phyloP scores from a whole-genome alignment of 2,888 invertebrate genomes.

The Tetragnatha montana region DNA sequence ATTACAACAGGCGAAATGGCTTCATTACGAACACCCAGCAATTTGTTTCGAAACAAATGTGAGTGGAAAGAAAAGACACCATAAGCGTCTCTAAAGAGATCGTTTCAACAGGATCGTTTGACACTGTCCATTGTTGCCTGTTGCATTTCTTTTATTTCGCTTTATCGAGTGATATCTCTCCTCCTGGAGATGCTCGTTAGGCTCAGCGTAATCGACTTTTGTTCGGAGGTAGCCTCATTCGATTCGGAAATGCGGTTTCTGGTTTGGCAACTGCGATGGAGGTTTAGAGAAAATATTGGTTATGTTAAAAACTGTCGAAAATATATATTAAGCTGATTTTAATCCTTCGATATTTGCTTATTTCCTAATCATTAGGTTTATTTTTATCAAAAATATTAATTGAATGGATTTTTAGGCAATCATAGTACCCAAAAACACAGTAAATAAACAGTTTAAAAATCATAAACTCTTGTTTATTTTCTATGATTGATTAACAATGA shows the following conservation, averaged over 20 bases:
- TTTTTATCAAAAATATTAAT: too few relatives aligned
- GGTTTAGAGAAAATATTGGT: background rate
- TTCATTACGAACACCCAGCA: background rate
- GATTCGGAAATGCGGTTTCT: background rate
- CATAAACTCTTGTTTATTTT: too few relatives aligned
- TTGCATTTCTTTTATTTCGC: background rate
- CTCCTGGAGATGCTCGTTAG: conserved; percentile 5
- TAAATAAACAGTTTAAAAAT: too few relatives aligned
- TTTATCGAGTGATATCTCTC: background rate
- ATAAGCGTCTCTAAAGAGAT: background rate
- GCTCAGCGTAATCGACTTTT: conserved; percentile 17
- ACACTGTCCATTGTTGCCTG: conserved; percentile 18
- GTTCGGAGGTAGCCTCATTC: conserved; percentile 15
- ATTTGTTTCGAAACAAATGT: background rate
- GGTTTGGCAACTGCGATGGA: background rate
- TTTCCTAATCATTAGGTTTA: too few relatives aligned
- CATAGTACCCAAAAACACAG: too few relatives aligned
- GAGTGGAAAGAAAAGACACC: background rate
- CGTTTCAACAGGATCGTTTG: background rate
- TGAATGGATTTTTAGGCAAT: too few relatives aligned
- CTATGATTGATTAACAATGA: too few relatives aligned
- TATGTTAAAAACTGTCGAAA: too few relatives aligned
- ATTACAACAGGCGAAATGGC: background rate
- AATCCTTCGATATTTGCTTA: too few relatives aligned
- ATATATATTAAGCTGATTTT: too few relatives aligned